Percentiles rank a stretch among this genome's conserved stretches.
Conservation (phyloP, 2,797 vertebrate species). For the Smutsia gigantea region DNA sequence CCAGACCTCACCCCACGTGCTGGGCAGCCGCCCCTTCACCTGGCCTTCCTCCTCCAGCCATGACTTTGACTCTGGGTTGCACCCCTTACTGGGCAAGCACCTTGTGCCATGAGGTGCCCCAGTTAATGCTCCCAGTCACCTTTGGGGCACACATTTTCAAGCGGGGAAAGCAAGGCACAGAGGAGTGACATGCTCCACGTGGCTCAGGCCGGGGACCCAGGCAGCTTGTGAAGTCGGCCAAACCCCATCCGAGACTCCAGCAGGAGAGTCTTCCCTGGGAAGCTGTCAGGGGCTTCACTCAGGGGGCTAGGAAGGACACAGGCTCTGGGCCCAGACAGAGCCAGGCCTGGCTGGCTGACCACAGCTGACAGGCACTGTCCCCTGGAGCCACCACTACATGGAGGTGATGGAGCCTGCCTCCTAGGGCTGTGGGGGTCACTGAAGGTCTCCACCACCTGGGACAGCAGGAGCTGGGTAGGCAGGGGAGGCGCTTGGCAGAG, state of each 20-base stretch:
- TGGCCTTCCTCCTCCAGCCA: neutral
- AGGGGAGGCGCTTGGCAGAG: neutral
- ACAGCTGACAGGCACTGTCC: neutral
- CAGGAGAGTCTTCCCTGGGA: neutral
- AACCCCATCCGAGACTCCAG: neutral
- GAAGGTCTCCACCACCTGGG: rapidly evolving
- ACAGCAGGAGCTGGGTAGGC: neutral
- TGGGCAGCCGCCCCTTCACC: neutral
- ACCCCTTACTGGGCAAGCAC: neutral
- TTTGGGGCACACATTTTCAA: neutral
- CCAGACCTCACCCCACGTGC: neutral
- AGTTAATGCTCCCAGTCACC: neutral
- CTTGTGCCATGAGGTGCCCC: neutral
- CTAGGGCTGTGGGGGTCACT: neutral
- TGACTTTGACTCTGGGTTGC: neutral
- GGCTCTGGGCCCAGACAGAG: neutral
- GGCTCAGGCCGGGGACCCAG: neutral
- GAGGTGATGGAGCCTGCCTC: neutral
- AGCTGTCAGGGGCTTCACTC: no score
- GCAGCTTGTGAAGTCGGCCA: neutral
- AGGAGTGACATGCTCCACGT: neutral
- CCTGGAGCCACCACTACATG: neutral
- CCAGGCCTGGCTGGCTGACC: neutral
- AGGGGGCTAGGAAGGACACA: neutral
- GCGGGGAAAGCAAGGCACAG: neutral